These are phyloP conservation scores for Ypsolopha scabrella DNA, from an alignment of 2,888 invertebrate genomes.

Conservation along the genomic window DNA sequence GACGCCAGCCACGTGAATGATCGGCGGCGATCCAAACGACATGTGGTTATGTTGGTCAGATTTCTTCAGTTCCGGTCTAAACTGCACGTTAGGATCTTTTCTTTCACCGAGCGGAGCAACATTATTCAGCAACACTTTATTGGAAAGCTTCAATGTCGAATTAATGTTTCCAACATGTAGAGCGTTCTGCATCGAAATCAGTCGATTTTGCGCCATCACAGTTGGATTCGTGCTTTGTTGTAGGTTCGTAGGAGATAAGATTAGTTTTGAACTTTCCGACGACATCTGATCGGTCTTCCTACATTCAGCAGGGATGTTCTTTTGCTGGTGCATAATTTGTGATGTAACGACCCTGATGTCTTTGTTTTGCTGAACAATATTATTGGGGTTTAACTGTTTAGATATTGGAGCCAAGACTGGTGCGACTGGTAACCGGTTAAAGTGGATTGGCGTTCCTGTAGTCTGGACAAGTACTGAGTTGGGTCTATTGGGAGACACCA, in stretches of 20 bases:
- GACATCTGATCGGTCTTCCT: constrained; percentile 38
- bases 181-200: constrained; percentile 56
- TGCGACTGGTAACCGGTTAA: constrained; percentile 69
- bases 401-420: constrained; percentile 69
- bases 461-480: constrained; percentile 60
- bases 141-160: constrained; percentile 39
- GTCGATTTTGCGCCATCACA: constrained; percentile 55
- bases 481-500: constrained; percentile 57
- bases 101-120: constrained; percentile 41
- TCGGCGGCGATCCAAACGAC: constrained; percentile 34
- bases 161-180: constrained; percentile 43
- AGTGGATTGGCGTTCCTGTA: constrained; percentile 53
- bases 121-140: constrained; percentile 49
- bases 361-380: constrained; percentile 50
- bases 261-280: constrained; percentile 47
- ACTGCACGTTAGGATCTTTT: constrained; percentile 24
- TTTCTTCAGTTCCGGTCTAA: constrained; percentile 23
- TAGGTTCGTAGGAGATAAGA: constrained; percentile 47
- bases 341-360: constrained; percentile 27
- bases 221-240: constrained; percentile 46
- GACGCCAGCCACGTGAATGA: constrained; percentile 47
- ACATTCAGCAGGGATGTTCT: constrained; percentile 39
- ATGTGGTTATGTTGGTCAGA: constrained; percentile 38
- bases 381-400: constrained; percentile 66
- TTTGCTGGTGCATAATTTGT: constrained; percentile 41